phyloP scores from a whole-genome alignment of 1,140 invertebrate species.

The Drosophila kepulauana region DNA sequence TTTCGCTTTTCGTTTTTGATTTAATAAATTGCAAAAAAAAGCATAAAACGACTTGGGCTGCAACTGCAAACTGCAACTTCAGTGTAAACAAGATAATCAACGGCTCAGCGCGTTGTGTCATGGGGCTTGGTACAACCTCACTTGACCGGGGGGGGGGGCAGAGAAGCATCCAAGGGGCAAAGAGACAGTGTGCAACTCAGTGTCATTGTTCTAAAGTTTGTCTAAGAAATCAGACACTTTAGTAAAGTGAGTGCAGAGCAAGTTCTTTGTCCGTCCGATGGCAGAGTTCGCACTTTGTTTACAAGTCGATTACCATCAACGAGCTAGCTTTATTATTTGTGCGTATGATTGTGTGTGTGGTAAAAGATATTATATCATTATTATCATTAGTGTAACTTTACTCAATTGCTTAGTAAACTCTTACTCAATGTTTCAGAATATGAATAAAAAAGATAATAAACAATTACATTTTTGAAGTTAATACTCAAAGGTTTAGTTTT shows the following conservation, averaged over 20 bases:
- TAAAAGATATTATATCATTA: conserved; percentile 27
- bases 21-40: conserved; percentile 69
- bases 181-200: conserved; percentile 20
- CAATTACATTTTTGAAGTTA: background rate
- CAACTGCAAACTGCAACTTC: conserved; percentile 57
- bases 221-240: conserved; percentile 72
- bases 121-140: conserved; percentile 17
- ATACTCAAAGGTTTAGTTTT: background rate
- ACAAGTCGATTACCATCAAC: conserved; percentile 36
- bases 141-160: background rate
- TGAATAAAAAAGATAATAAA: background rate
- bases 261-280: conserved; percentile 27
- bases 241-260: conserved; percentile 43
- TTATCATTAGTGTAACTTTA: conserved; percentile 3
- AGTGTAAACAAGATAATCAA: conserved; percentile 81
- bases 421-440: background rate
- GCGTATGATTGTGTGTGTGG: conserved; percentile 10
- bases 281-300: conserved; percentile 28
- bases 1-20: conserved; percentile 60
- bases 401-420: background rate
- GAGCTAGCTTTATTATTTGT: conserved; percentile 5
- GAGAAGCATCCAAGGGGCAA: background rate
- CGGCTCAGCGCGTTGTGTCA: conserved; percentile 39
- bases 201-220: conserved; percentile 75
- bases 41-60: conserved; percentile 13